These are phyloP conservation scores for Rhabdomys pumilio DNA, from an alignment of 2,797 vertebrate species.

Conservation along the genomic window DNA sequence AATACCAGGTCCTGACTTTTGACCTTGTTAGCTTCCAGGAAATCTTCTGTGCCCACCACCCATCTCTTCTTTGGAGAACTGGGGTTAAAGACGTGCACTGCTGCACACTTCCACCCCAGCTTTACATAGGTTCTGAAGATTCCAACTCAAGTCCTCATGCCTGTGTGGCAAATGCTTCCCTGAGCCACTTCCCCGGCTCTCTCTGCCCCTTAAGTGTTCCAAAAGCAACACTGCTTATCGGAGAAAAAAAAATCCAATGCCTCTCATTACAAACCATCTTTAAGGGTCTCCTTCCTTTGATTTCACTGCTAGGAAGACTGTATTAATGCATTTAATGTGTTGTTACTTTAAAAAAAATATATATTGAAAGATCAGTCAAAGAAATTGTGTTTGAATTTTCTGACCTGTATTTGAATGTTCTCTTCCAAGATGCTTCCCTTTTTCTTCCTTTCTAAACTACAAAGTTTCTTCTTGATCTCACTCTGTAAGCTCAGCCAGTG, in stretches of 20 bases:
- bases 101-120: neutral
- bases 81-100: neutral
- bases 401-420: conserved; percentile 29
- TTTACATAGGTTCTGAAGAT: neutral
- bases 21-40: neutral
- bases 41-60: neutral
- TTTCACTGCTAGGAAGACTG: neutral
- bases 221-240: neutral
- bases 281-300: neutral
- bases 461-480: conserved; percentile 16
- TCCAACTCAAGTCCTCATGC: neutral
- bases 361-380: neutral
- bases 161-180: neutral
- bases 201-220: conserved; percentile 18
- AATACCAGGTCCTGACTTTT: neutral
- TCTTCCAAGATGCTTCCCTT: neutral
- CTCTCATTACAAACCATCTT: neutral
- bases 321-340: neutral
- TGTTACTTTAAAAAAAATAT: neutral
- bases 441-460: conserved; percentile 29
- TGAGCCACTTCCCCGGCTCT: neutral
- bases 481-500: neutral
- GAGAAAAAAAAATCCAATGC: neutral
- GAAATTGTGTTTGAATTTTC: conserved; percentile 23
- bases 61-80: neutral